Percentiles rank a stretch among this genome's conserved stretches.
Evolutionary conservation across 2,888 invertebrate species (phyloP).

Genomic region (Amphipoea oculea): DNA sequence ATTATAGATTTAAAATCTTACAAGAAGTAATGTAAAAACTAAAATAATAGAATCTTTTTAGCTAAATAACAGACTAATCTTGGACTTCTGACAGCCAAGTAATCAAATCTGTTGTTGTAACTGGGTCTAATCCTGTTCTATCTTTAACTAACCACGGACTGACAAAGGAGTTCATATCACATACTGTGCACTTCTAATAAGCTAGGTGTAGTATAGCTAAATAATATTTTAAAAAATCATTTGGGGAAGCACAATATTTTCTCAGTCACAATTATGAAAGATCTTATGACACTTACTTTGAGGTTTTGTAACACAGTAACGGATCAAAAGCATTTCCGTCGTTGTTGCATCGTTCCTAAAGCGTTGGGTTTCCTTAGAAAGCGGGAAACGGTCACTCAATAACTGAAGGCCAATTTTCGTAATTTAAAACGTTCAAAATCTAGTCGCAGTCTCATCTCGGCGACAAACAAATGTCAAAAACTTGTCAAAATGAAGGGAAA

Average conservation of each 20-base stretch:
- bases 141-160: constrained; percentile 26
- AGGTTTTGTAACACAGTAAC: constrained; percentile 6
- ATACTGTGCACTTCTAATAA: constrained; percentile 29
- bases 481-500: too few species aligned
- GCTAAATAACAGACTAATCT: background rate
- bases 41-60: background rate
- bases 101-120: background rate
- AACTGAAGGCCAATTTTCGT: background rate
- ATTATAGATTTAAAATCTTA: constrained; percentile 17
- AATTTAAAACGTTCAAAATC: too few species aligned
- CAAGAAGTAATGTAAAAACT: background rate
- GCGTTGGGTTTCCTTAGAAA: background rate
- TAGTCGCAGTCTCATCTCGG: too few species aligned
- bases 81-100: background rate
- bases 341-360: background rate
- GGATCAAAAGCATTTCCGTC: background rate
- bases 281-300: constrained; percentile 10
- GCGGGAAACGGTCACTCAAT: background rate
- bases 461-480: too few species aligned
- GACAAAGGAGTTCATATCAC: constrained; percentile 34
- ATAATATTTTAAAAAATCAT: constrained; percentile 15
- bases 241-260: constrained; percentile 12
- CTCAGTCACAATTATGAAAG: background rate
- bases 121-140: background rate
- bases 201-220: constrained; percentile 11